A percentile compares a stretch with the other conserved stretches of the same genome.
These are phyloP conservation scores for Penaeus japonicus DNA, from an alignment of 1,140 invertebrate species.

Conservation along the genomic window DNA sequence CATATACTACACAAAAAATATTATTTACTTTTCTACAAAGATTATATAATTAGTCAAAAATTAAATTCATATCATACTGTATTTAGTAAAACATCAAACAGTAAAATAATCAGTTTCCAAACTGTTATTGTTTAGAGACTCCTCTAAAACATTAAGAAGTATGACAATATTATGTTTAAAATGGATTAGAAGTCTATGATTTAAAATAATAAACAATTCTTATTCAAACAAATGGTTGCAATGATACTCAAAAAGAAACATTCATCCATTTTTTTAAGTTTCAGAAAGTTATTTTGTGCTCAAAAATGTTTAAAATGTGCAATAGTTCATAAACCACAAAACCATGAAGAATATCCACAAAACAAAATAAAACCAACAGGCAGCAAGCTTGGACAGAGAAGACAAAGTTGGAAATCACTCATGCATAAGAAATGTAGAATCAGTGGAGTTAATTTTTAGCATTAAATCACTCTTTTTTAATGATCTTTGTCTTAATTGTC, in stretches of 20 bases:
- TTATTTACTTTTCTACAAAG: too few relatives aligned
- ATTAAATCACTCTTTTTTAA: too few relatives aligned
- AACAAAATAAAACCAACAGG: slow-evolving; percentile 9
- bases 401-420: slow-evolving; percentile 1
- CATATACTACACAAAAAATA: too few relatives aligned
- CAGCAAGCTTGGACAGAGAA: slow-evolving; percentile 44
- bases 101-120: too few relatives aligned
- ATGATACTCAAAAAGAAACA: too few relatives aligned
- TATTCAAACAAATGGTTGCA: too few relatives aligned
- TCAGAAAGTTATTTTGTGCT: not conserved
- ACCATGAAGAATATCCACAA: slow-evolving; percentile 4
- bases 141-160: not conserved
- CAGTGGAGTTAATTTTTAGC: not conserved
- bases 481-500: too few relatives aligned
- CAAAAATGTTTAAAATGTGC: not conserved
- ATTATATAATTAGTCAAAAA: too few relatives aligned
- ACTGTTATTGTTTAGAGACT: not conserved
- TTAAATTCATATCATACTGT: too few relatives aligned
- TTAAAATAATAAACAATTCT: not conserved
- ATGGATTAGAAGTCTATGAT: not conserved
- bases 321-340: not conserved
- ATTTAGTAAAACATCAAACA: too few relatives aligned
- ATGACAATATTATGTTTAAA: not conserved
- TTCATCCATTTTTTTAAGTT: too few relatives aligned
- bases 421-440: not conserved